Base-by-base conservation (phyloP, 2,797 vertebrate genomes). In the Dallia pectoralis region DNA sequence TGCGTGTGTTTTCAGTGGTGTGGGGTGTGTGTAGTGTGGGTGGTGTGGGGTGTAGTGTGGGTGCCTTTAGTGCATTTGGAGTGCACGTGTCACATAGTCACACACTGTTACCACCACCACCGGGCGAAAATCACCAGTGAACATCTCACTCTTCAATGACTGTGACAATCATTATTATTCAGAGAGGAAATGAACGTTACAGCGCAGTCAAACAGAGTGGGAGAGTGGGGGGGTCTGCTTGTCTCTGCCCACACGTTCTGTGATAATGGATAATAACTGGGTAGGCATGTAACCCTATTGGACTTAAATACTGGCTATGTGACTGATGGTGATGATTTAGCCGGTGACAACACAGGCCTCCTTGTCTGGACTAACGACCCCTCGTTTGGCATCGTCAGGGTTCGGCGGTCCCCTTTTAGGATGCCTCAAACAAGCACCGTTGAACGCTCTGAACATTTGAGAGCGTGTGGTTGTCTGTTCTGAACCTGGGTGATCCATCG, bases 321-420 rank as follows among this genome's bases (percentile, higher is more conserved):
- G 53, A 59, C 53, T 59, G 18, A 18, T 59, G 73, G 69, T 53
- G 62, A 22, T 70, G 18, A 33, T 59, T 59, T 59, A 59, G 22
- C 25, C 53, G 14, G 22, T 59, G 53, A 59, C 53, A 25, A 59
- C 15, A 1, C 53, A 25, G 5, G 22, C n/a, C 11, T 59, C n/a
- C 53, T 4, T 27, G 22, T 22, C 11, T 22, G 25, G n/a, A n/a
- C 53, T 59, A 59, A 59, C 53, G n/a, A 25, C 22, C 53, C 25
- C n/a, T 56, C n/a, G 22, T 56, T 56, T 5, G 22, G 7, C 53
- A 56, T 56, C 12, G 22, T 18, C 53, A 25, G 16, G n/a, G 53
- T 11, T 56, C 12, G 51, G n/a, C n/a, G 53, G n/a, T 1, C 16
- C 16, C 8, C n/a, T 25, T 11, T 25, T 7, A 25, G n/a, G 18